Base-by-base conservation (phyloP, 2,888 invertebrate species). In the Drosophila borealis region DNA sequence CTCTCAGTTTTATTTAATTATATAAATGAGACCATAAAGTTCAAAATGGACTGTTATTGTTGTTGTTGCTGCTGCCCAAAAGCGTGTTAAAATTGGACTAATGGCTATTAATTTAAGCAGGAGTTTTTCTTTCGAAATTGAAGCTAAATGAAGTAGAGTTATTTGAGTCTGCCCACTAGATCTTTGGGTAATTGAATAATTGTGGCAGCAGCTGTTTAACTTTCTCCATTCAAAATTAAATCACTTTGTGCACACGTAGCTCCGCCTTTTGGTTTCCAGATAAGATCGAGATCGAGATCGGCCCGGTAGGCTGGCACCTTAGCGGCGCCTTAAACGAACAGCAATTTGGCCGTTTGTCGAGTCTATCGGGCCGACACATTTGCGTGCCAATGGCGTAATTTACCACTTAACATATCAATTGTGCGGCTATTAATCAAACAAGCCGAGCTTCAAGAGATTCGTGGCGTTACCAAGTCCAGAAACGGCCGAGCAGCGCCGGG, bases 331-430 rank as follows among this genome's bases (percentile, higher is more conserved):
- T 85, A 85, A 85, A 82, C 82, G 82, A 86, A 88, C 65, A 86
- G 74, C 88, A 71, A 81, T 74, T 84, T 86, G 81, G 78, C 81
- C 70, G 73, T 73, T 71, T 70, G 57, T 66, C 44, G 59, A 49
- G 44, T 37, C 61, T 37, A 53, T 29, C 37, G 37, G 19, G 14
- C 48, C 29, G 57, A 80, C 78, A 88, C 88, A 88, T 83, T 86
- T 88, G 87, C 88, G 84, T 84, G 81, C 78, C 87, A 85, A 85
- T 85, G 89, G 85, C 89, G 89, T 89, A 85, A 85, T 85, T 85
- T 85, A 85, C 89, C 85, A 85, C 85, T 85, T 85, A 85, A 85
- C 85, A 85, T 89, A 85, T 85, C 89, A 89, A 85, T 85, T 85
- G 85, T 85, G 77, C 81, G 81, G 85, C 85, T 85, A 85, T 89